Evolutionary conservation across 2,113 vertebrate genomes (phyloP), one percentile per base, ranked within the genome.

Genomic region (Gobius niger): DNA sequence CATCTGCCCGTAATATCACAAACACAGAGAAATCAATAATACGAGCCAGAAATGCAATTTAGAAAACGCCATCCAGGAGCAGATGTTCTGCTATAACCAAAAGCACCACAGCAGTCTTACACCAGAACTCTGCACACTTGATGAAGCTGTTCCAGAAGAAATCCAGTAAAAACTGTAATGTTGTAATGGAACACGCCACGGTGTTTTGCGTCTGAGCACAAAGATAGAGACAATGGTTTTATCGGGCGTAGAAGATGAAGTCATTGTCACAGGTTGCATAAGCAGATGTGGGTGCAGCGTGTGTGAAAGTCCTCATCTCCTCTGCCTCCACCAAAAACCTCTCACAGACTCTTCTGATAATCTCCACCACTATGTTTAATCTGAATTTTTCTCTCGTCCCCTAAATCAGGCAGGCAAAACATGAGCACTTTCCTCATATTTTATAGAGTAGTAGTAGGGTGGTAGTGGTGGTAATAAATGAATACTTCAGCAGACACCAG

Each of bases 1-100:
- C 75, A 76, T 70, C 73, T 68, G 77, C 75, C 81, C 67, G 78
- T 70, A 49, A 85, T 81, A 69, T 85, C 59, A 52, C 75, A 68
- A 53, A 34, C 72, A 70, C 77, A 69, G 65, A 69, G 8, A 69
- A 82, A 87, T 87, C 70, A 70, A 82, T 84, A 81, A 41, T 7
- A 63, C 34, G 72, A 69, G 68, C 70, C 56, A 47, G 66, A 72
- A 85, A 77, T 75, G 64, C 50, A 63, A 73, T 73, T 78, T 74
- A 82, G 65, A 85, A 70, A 72, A 73, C 47, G 66, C n/a, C 4
- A 51, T 75, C 51, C 76, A 80, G 14, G 18, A 52, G 52, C 70
- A 57, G 64, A 60, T 60, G 57, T 44, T 60, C 40, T 54, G 50
- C 16, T 62, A 66, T 51, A 68, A 78, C 77, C 59, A 67, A 47